Percentiles rank a stretch among this genome's conserved stretches.
Conservation (phyloP, 30 jellyfish, hydroid and myxozoan species). For the Sanderia malayensis region DNA sequence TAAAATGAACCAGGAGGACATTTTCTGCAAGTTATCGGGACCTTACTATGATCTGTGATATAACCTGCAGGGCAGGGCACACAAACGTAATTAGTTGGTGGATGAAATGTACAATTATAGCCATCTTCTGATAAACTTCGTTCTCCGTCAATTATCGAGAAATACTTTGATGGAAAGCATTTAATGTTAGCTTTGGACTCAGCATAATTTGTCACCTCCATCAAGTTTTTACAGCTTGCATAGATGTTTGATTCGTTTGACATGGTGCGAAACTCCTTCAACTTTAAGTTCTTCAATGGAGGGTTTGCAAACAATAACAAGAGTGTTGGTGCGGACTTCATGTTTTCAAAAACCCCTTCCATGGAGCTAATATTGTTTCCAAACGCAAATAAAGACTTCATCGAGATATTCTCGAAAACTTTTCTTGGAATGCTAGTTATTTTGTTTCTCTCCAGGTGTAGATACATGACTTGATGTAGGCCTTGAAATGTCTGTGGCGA, state of each 20-base stretch:
- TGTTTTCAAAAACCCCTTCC: slow-evolving; percentile 17
- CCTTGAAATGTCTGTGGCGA: slow-evolving; percentile 27
- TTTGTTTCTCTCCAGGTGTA: slow-evolving; percentile 20
- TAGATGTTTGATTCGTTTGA: slow-evolving; percentile 7
- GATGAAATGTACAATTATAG: slow-evolving; percentile 9
- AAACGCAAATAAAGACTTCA: not conserved
- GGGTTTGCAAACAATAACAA: slow-evolving; percentile 17
- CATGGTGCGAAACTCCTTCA: not conserved
- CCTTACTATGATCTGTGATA: not conserved
- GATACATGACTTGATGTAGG: not conserved
- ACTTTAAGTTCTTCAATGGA: slow-evolving; percentile 6
- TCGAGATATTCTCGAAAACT: slow-evolving; percentile 5
- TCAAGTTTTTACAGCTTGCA: slow-evolving; percentile 19
- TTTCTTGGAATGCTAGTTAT: slow-evolving; percentile 16
- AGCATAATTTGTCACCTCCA: not conserved
- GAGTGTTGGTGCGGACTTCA: not conserved
- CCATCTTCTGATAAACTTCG: slow-evolving; percentile 16
- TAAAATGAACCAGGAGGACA: slow-evolving; percentile 60
- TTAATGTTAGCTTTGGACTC: slow-evolving; percentile 12
- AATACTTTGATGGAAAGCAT: slow-evolving; percentile 28
- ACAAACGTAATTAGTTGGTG: not conserved
- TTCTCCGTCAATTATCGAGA: not conserved
- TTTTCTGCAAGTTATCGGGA: slow-evolving; percentile 2
- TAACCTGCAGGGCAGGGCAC: slow-evolving; percentile 45
- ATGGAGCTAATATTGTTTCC: slow-evolving; percentile 14